Base-by-base conservation (phyloP, 2,113 vertebrate species). In the Hemicordylus capensis region DNA sequence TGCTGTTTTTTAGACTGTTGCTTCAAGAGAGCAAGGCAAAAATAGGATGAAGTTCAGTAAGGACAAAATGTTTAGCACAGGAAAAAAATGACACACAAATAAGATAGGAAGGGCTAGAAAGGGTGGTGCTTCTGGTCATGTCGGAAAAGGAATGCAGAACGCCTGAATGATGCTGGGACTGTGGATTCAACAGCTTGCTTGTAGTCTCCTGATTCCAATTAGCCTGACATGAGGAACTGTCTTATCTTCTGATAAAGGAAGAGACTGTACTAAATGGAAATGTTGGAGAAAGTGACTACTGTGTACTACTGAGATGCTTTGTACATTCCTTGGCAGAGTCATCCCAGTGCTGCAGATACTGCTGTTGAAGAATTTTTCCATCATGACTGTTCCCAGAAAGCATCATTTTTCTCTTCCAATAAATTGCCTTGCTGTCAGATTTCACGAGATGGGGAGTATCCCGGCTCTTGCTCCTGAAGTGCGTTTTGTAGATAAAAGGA, bases 281-380 rank as follows among this genome's bases (percentile, higher is more conserved):
- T 51, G 48, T 6, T n/a, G 12, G 48, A 51, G 48, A 12, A 51
- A 51, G 6, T 51, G 48, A 51, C 48, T 51, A 39, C 59, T 58
- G 9, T 31, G 39, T 61, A 59, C 37, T 28, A 22, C n/a, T 34
- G 73, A 76, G 58, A 51, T 51, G 6, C 48, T 12, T 12, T 6
- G 48, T 12, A 2, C 7, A 42, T 93, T 93, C 92, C 88, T 85
- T 12, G 6, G 0, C 78, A 10, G 70, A 66, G 11, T 88, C 69
- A 89, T 84, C 94, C 91, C 91, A 48, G 1, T 88, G 39, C 2
- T 80, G 89, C 93, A 88, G 39, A 1, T 80, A 88, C 93, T 31
- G 70, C 89, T 92, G 77, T 85, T 81, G 51, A 39, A 90, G 70
- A 42, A 91, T 88, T 91, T 82, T 92, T 91, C 90, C 85, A 86